A percentile compares a stretch with the other conserved stretches of the same genome.
These are phyloP conservation scores for Cephalopholis sonnerati DNA, from an alignment of 2,113 vertebrate genomes.

Conservation along the genomic window DNA sequence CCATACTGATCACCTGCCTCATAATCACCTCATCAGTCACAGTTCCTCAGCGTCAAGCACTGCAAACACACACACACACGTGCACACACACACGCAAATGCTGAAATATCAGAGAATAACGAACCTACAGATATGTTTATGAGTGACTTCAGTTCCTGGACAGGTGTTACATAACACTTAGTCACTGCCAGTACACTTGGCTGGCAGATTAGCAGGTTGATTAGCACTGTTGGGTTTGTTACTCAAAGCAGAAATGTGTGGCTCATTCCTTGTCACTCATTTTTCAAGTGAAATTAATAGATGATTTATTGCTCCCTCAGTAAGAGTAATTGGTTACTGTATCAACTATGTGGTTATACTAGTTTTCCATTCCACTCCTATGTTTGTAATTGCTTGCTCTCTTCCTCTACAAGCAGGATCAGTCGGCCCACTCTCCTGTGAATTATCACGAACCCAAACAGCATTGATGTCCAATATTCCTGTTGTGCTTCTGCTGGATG, in stretches of 20 bases:
- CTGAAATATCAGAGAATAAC: slow-evolving; percentile 12
- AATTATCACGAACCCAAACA: slow-evolving; percentile 5
- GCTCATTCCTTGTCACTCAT: neutral
- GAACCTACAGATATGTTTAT: slow-evolving; percentile 7
- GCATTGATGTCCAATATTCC: slow-evolving; percentile 4
- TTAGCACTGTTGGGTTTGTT: slow-evolving; percentile 25
- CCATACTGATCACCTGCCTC: slow-evolving; percentile 53
- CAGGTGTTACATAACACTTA: slow-evolving; percentile 21
- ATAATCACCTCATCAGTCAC: slow-evolving; percentile 65
- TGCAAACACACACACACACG: slow-evolving; percentile 3
- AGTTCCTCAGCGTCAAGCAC: slow-evolving; percentile 21
- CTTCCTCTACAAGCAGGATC: neutral
- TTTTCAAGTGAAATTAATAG: slow-evolving; percentile 1
- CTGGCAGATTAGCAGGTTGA: slow-evolving; percentile 37
- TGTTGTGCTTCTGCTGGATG: neutral
- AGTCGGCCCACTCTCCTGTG: slow-evolving; percentile 8
- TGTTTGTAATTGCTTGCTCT: neutral
- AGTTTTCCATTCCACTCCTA: neutral
- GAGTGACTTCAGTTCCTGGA: slow-evolving; percentile 14
- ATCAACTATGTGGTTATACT: neutral
- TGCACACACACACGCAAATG: neutral
- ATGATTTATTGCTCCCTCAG: neutral
- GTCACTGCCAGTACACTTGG: neutral
- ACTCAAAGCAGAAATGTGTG: slow-evolving; percentile 17
- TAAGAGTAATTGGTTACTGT: neutral